These are phyloP conservation scores for Yoshiicerus persimilis DNA, from an alignment of 1,140 invertebrate genomes.

Conservation along the genomic window DNA sequence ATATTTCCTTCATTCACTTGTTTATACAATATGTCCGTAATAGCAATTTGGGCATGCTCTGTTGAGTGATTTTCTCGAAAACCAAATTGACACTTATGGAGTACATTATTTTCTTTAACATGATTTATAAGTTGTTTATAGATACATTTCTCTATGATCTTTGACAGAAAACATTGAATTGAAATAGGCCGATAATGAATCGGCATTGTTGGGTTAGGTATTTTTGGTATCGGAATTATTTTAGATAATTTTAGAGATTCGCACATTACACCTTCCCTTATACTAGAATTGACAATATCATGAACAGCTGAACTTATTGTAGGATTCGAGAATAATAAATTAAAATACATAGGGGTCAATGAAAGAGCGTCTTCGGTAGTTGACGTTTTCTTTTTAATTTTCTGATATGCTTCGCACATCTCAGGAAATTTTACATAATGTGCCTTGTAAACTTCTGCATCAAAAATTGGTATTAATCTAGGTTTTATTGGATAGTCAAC, in stretches of 20 bases:
- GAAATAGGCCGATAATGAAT: background rate
- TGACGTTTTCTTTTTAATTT: background rate
- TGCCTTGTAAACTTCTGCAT: background rate
- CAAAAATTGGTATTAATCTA: too few species aligned
- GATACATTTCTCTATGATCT: background rate
- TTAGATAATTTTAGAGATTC: background rate
- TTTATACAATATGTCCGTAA: background rate
- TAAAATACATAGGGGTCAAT: background rate
- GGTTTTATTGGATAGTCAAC: background rate
- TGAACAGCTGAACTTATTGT: background rate
- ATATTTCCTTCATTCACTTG: background rate
- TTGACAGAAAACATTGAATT: background rate
- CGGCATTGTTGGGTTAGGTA: background rate
- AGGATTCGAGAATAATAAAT: background rate
- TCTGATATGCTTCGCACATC: background rate
- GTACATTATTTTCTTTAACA: background rate
- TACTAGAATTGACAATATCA: background rate
- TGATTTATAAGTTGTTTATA: background rate
- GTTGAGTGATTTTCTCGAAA: conserved; percentile 27
- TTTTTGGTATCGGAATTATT: background rate
- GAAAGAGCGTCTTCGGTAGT: background rate
- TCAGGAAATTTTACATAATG: background rate
- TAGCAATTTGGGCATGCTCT: background rate
- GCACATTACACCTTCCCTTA: background rate
- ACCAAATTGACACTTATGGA: conserved; percentile 21